Evolutionary conservation across 2,113 vertebrate genomes (phyloP).

Genomic region (Vulpes vulpes): DNA sequence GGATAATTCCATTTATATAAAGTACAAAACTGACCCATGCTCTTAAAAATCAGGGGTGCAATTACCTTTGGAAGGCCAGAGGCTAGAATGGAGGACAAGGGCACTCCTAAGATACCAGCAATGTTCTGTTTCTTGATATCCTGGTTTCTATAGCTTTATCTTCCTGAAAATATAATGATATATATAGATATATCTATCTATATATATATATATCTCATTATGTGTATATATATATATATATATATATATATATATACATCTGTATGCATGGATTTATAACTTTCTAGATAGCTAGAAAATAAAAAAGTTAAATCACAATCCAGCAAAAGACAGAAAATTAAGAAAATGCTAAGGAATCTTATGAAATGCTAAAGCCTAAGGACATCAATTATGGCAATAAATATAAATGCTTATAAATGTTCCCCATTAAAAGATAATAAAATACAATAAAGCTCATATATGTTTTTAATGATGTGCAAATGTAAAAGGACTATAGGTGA

Average conservation of each 20-base stretch:
- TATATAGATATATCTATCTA: background rate
- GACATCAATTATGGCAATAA: slow-evolving; percentile 66
- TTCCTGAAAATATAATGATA: slow-evolving; percentile 31
- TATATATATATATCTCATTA: no score
- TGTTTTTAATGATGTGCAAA: slow-evolving; percentile 66
- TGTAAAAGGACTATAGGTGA: slow-evolving; percentile 37
- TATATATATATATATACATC: no score
- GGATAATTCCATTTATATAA: slow-evolving; percentile 5
- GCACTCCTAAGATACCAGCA: background rate
- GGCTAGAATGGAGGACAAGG: background rate
- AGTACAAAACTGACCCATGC: background rate
- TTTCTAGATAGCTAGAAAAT: slow-evolving; percentile 59
- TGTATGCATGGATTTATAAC: background rate
- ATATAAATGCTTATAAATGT: slow-evolving; percentile 66
- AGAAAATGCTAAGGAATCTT: slow-evolving; percentile 45
- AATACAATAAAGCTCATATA: slow-evolving; percentile 60
- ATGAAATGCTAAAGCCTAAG: slow-evolving; percentile 55
- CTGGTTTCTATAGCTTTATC: slow-evolving; percentile 12
- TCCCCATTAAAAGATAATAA: slow-evolving; percentile 67
- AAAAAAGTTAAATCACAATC: slow-evolving; percentile 39
- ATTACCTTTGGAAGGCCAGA: background rate
- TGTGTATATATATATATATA: no score
- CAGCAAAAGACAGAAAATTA: slow-evolving; percentile 52
- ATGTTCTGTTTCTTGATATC: background rate
- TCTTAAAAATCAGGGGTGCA: background rate